Percentiles rank a stretch among this genome's conserved stretches.
Conservation (phyloP, 2,888 invertebrate species). For the Halocaridina rubra region DNA sequence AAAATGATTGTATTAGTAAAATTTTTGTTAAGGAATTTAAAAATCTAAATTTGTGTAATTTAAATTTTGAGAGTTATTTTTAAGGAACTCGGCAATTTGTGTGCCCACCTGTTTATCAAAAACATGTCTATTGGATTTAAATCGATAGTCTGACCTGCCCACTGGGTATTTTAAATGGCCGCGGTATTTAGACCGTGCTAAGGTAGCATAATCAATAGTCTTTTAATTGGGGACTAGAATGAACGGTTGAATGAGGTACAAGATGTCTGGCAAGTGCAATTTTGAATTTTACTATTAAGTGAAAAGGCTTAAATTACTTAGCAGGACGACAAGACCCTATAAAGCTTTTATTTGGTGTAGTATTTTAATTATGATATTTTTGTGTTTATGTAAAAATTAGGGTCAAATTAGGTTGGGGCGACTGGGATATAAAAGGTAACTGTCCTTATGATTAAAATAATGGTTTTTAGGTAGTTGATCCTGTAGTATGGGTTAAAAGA, state of each 20-base stretch:
- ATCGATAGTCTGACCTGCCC: slow-evolving; percentile 80
- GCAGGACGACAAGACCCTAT: slow-evolving; percentile 82
- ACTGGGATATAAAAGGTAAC: slow-evolving; percentile 75
- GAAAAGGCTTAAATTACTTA: slow-evolving; percentile 77
- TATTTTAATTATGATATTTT: too few species aligned
- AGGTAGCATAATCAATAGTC: slow-evolving; percentile 85
- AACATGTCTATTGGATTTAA: slow-evolving; percentile 77
- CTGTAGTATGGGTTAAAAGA: slow-evolving; percentile 75
- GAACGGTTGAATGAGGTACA: slow-evolving; percentile 79
- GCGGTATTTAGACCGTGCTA: slow-evolving; percentile 83
- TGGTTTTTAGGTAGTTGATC: slow-evolving; percentile 72
- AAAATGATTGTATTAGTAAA: too few species aligned
- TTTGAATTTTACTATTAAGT: slow-evolving; percentile 74
- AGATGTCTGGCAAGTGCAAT: slow-evolving; percentile 74
- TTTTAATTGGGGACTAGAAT: slow-evolving; percentile 84
- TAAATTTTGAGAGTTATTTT: slow-evolving; percentile 67
- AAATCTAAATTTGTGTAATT: slow-evolving; percentile 60
- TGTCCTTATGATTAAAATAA: slow-evolving; percentile 67
- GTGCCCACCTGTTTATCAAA: slow-evolving; percentile 76
- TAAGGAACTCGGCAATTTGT: slow-evolving; percentile 76
- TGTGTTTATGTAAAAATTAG: too few species aligned
- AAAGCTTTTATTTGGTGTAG: too few species aligned
- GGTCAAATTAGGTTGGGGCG: slow-evolving; percentile 79
- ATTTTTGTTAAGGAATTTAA: too few species aligned
- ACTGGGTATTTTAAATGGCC: slow-evolving; percentile 79